Evolutionary conservation across 2,888 invertebrate genomes (phyloP), one percentile per base, ranked within the genome.

Genomic region (Aphodius sticticus): DNA sequence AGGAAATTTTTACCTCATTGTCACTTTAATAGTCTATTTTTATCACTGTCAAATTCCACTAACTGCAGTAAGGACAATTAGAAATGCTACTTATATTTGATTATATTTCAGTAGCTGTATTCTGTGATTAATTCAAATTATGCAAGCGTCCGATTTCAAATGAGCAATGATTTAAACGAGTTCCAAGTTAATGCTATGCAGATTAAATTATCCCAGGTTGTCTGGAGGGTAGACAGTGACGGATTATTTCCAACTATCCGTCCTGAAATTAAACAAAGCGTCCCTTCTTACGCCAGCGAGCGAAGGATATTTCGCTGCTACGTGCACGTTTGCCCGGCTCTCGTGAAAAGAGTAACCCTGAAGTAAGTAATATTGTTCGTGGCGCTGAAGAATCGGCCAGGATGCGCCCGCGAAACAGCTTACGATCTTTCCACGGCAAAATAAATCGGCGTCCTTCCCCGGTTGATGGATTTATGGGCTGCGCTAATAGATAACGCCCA

Each of bases 391-490:
- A 74, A 74, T 74, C 74, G 37, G 36, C 74, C 36, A 35, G 74
- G 37, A 74, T 74, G 74, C 37, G 35, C 74, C 53, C 35, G 37
- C 37, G 74, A 37, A 74, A 74, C 74, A 74, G 37, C 74, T 74
- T 35, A 74, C 74, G 74, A 74, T 74, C 74, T 35, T 35, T 74
- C 74, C 36, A n/a, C 74, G 35, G 74, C n/a, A 74, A 74, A 74
- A 74, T 74, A 74, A 74, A 74, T 74, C 74, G 74, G 74, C 74
- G 74, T 74, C 74, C 36, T 74, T 74, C 74, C 35, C 36, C 53
- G 53, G 35, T 74, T 74, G 74, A 74, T 74, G 74, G 74, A 74
- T 74, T 74, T 74, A 74, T 74, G 74, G 74, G 74, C 74, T 74
- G 74, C 74, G 37, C 74, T 74, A 74, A 74, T 74, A 74, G 74